phyloP scores from a whole-genome alignment of 1,140 invertebrate species.

The Calosoma granatense region DNA sequence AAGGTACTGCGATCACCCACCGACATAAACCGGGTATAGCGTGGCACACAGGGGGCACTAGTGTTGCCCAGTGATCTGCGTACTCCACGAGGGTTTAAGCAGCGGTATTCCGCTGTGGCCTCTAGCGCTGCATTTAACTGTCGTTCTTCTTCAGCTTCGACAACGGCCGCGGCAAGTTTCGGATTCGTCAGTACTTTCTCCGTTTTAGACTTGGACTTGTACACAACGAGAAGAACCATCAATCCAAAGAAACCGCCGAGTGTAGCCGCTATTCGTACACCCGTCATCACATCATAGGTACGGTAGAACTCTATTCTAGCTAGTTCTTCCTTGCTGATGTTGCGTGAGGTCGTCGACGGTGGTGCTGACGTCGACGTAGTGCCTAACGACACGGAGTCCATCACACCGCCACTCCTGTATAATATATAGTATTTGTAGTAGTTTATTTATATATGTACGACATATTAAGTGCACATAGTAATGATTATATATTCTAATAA shows the following conservation, averaged over 20 bases:
- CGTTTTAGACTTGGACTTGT: constrained; percentile 71
- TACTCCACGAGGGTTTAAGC: constrained; percentile 37
- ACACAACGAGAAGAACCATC: constrained; percentile 77
- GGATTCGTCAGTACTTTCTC: constrained; percentile 57
- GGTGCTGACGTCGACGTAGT: constrained; percentile 14
- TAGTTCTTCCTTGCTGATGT: background rate
- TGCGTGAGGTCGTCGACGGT: background rate
- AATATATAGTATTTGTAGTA: too few species aligned
- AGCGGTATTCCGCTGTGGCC: constrained; percentile 49
- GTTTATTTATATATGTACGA: too few species aligned
- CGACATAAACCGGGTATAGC: constrained; percentile 51
- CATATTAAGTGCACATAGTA: too few species aligned
- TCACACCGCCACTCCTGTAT: constrained; percentile 7
- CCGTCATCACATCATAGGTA: constrained; percentile 86
- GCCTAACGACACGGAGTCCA: constrained; percentile 17
- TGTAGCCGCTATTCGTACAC: constrained; percentile 76
- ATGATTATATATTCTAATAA: too few species aligned
- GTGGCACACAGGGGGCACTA: constrained; percentile 36
- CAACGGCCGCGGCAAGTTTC: constrained; percentile 53
- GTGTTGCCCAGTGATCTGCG: constrained; percentile 40
- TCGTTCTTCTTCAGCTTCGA: constrained; percentile 63
- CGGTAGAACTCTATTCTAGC: constrained; percentile 70
- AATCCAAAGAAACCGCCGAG: constrained; percentile 78
- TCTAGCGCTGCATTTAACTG: constrained; percentile 60
- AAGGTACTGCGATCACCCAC: constrained; percentile 60